Evolutionary conservation across 2,113 vertebrate genomes (phyloP).

Genomic region (Callopanchax toddi): DNA sequence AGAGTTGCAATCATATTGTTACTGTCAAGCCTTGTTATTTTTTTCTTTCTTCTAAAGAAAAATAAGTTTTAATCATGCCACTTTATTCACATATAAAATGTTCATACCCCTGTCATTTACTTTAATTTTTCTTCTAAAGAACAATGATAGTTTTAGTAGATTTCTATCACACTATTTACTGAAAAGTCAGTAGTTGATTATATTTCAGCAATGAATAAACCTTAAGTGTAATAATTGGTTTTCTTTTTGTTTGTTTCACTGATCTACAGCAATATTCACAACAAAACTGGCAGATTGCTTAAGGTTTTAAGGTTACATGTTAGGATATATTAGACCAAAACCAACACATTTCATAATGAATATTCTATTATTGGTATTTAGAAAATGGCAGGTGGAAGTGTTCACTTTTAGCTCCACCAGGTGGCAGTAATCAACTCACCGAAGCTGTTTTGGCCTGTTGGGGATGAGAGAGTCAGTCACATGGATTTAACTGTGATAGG

Average conservation of each 20-base stretch:
- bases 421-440: constrained; percentile 69
- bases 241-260: constrained; percentile 56
- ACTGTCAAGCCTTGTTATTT: constrained; percentile 59
- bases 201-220: constrained; percentile 85
- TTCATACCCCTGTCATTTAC: constrained; percentile 67
- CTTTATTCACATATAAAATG: constrained; percentile 69
- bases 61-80: constrained; percentile 56
- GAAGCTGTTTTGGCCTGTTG: constrained; percentile 28
- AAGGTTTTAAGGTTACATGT: no score
- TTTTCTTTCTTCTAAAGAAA: constrained; percentile 58
- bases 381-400: background rate
- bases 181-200: constrained; percentile 83
- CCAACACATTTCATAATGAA: constrained; percentile 17
- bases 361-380: background rate
- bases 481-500: constrained; percentile 66
- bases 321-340: no score
- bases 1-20: constrained; percentile 77
- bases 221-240: constrained; percentile 75
- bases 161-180: constrained; percentile 86
- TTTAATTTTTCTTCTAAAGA: constrained; percentile 75
- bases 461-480: constrained; percentile 69
- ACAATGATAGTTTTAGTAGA: constrained; percentile 80
- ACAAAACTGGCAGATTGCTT: background rate
- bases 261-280: constrained; percentile 2
- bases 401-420: constrained; percentile 60